Base-by-base conservation (phyloP, 2,113 vertebrate genomes). In the Natator depressus region DNA sequence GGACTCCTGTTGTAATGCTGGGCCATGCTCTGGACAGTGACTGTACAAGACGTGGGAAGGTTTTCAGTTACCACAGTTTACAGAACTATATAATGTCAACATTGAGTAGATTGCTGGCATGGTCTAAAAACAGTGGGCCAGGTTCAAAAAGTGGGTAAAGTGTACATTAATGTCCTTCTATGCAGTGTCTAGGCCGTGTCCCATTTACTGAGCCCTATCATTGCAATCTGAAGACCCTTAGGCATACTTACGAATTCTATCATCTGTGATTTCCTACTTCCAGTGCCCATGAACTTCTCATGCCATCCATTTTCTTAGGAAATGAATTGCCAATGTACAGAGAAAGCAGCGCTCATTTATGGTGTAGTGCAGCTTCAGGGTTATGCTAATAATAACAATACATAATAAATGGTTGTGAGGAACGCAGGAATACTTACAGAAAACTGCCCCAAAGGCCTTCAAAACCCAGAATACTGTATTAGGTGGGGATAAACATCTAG, bases 1-100 rank as follows among this genome's bases (percentile, higher is more conserved):
- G 87, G 84, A 80, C 8, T 29, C 29, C 75, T 81, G 31, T 50
- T 83, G 24, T 82, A 69, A 85, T 93, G 51, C 46, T 50, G 84
- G 49, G 38, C 49, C 84, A 35, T 50, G 35, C 91, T 24, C 65
- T 90, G 84, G 69, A 42, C 47, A 81, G 54, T 87, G 24, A 4
- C 14, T 83, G 22, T 50, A 50, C 22, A 88, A 75, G 5, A 81
- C 79, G 8, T 17, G 27, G 47, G 7, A 42, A 79, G 16, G 53
- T 65, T 93, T 96, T 93, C 38, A 57, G 22, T 59, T 88, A 2
- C 38, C n/a, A 86, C 75, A 91, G 50, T 11, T 81, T 90, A 88
- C 25, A 31, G 53, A 82, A 75, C 5, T 10, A 42, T 22, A 80
- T 8, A 82, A 88, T 75, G 38, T 54, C 72, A 93, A 25, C 16